Base-by-base conservation (phyloP, 2,797 vertebrate species). In the Limnodromus scolopaceus region DNA sequence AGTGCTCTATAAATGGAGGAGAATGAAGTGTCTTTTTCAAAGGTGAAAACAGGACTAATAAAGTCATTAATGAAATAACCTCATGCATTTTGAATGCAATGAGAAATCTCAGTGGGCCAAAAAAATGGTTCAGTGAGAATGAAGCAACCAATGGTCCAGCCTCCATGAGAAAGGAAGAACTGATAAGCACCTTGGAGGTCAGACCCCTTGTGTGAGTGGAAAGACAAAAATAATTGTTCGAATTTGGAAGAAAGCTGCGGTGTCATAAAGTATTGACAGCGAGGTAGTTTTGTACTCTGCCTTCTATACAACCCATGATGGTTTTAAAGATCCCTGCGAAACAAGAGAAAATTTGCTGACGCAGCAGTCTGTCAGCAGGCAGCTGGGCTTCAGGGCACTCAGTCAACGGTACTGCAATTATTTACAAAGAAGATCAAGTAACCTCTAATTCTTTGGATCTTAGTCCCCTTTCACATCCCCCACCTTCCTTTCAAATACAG, bases 351-450 rank as follows among this genome's bases (percentile, higher is more conserved):
- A 58, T 90, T 82, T 89, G 96, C 91, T 91, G 84, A 83, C 2
- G 11, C 34, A 57, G 55, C 51, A 53, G 39, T 41, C 83, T 92
- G 72, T 41, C 89, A 89, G 89, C 79, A 91, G 72, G 76, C 72
- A 92, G 64, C 85, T 84, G 85, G 39, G 89, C 83, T 90, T 58
- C 55, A 7, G 89, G 89, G 85, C 87, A 46, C 64, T 74, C 79
- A 41, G 46, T 93, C 72, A 84, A 69, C 69, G 48, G 77, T 55
- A 88, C 3, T 9, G 66, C 61, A 87, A 84, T 94, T 95, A 93
- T 87, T 94, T 87, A 84, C 87, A 93, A 79, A 90, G 78, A 75
- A 74, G 68, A 95, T 76, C 83, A 82, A 96, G 68, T 76, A 90
- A 61, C 71, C 66, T 88, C 70, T 68, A 87, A 70, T 82, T 92